These are phyloP conservation scores for Ochropleura leucogaster DNA, from an alignment of 2,888 invertebrate species.

Conservation along the genomic window DNA sequence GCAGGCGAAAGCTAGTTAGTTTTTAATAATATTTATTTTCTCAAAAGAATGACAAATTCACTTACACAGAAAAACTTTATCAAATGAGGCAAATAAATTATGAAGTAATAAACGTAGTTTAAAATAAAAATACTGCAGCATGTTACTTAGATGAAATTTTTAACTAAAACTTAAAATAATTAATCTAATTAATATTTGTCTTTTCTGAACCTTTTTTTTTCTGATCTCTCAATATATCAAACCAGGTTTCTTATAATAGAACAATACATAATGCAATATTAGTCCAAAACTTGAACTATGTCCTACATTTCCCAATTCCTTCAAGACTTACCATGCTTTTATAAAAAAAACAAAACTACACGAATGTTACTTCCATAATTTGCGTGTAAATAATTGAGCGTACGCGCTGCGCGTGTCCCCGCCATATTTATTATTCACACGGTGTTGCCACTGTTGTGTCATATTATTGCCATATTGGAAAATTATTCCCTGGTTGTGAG, in stretches of 20 bases:
- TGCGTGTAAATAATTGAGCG: slow-evolving; percentile 88
- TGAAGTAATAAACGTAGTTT: no score
- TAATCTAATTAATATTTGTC: not conserved
- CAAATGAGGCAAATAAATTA: no score
- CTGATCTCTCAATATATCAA: not conserved
- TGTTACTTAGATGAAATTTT: no score
- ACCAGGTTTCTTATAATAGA: not conserved
- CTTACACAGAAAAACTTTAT: no score
- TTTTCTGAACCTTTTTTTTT: not conserved
- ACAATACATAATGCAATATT: not conserved
- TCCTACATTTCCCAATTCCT: slow-evolving; percentile 27
- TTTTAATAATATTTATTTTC: no score
- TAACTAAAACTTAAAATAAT: no score
- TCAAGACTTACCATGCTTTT: slow-evolving; percentile 19
- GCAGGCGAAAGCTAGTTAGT: no score
- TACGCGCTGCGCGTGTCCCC: slow-evolving; percentile 80
- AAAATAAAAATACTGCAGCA: no score
- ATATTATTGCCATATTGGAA: slow-evolving; percentile 88
- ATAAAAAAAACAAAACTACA: slow-evolving; percentile 69
- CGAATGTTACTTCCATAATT: slow-evolving; percentile 85
- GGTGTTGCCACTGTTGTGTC: slow-evolving; percentile 88
- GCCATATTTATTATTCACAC: slow-evolving; percentile 88
- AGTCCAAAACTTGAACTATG: not conserved
- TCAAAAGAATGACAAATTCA: no score
- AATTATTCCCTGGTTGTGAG: slow-evolving; percentile 86